Percentiles rank a stretch among this genome's conserved stretches.
These are phyloP conservation scores for Pheucticus melanocephalus DNA, from an alignment of 2,113 vertebrate genomes.

Conservation along the genomic window DNA sequence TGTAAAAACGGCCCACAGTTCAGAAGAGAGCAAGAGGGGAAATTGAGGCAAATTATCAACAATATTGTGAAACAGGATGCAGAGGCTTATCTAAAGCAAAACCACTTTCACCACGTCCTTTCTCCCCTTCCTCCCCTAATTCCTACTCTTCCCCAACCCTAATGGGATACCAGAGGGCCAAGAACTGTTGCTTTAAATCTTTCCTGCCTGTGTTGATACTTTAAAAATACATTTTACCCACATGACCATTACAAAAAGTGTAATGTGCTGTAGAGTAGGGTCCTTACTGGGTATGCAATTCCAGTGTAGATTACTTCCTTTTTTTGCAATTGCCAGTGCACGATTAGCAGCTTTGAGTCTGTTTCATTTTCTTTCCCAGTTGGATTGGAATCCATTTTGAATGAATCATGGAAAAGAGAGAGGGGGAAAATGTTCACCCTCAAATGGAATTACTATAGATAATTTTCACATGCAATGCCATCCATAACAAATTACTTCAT, in stretches of 20 bases:
- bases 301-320: neutral
- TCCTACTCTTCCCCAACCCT: neutral
- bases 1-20: neutral
- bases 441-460: conserved; percentile 12
- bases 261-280: neutral
- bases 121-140: neutral
- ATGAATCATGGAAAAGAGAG: neutral
- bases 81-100: neutral
- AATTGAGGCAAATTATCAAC: neutral
- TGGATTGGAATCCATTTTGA: conserved; percentile 11
- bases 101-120: neutral
- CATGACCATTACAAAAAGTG: neutral
- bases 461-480: conserved; percentile 42
- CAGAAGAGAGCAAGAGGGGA: neutral
- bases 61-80: neutral
- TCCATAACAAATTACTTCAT: conserved; percentile 51
- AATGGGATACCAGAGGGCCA: neutral
- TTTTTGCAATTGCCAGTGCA: neutral
- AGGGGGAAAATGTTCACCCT: neutral
- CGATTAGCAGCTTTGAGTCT: neutral
- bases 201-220: neutral
- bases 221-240: neutral
- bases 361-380: conserved; percentile 1
- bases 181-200: neutral
- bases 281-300: neutral